Evolutionary conservation across 37 sponge, comb jelly and placozoan genomes (phyloP), one percentile per base, ranked within the genome.

Genomic region (Lycopodina hypogea): DNA sequence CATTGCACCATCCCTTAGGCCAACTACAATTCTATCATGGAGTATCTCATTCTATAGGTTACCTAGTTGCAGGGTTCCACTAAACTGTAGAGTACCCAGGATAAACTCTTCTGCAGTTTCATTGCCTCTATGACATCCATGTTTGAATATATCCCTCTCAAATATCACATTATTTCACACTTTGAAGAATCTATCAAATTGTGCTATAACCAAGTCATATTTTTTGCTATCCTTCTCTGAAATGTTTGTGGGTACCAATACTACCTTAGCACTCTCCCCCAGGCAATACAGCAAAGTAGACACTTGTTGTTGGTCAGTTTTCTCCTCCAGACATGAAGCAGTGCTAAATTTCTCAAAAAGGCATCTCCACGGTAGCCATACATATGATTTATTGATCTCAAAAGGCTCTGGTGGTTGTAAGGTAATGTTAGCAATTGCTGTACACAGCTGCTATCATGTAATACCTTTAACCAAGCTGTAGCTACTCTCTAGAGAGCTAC

Each of bases 41-140:
- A 76, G 55, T 40, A 76, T 57, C 56, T 76, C 60, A 32, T 52
- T 40, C 19, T 57, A 14, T 3, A 76, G 60, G 18, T 30, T 24
- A 22, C 61, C 35, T 65, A 65, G 33, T 73, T 33, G 7, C 74
- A 73, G 32, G 52, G 12, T 55, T 52, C 74, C n/a, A 48, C 74
- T 24, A 52, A 26, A 21, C 55, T 73, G 56, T 73, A 71, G 22
- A 71, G 45, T 42, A 24, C n/a, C 50, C 21, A 45, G 37, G 74
- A 73, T 73, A 42, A 52, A 73, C 34, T 73, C 48, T 52, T 73
- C 74, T 51, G 34, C 74, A 55, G 74, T 42, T 55, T 73, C 56
- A n/a, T 32, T 26, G 48, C 8, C 45, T 55, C 17, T 39, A 23
- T 73, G 74, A 26, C 34, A 42, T 55, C 74, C 19, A 21, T 29